Evolutionary conservation across 2,797 vertebrate species (phyloP).

Genomic region (Notamacropus eugenii): DNA sequence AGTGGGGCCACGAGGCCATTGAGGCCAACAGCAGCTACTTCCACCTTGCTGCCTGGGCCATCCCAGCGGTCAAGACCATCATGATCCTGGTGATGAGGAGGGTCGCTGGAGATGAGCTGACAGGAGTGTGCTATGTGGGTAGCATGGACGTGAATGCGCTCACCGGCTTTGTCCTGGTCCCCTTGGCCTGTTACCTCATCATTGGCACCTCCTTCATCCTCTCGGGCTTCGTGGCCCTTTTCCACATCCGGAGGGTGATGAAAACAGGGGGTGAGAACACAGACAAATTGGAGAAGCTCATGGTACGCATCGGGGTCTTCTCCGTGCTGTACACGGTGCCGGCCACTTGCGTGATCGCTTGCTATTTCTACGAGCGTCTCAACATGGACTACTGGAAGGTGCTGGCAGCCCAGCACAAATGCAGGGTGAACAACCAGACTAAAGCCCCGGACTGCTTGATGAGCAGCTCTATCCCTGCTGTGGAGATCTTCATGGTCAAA

Average conservation of each 20-base stretch:
- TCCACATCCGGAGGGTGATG: slow-evolving; percentile 98
- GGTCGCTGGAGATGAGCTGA: slow-evolving; percentile 97
- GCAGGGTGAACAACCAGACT: slow-evolving; percentile 85
- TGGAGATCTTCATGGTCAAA: slow-evolving; percentile 99
- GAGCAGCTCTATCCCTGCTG: slow-evolving; percentile 93
- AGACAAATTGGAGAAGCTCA: slow-evolving; percentile 96
- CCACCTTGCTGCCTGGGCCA: slow-evolving; percentile 97
- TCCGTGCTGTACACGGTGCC: slow-evolving; percentile 97
- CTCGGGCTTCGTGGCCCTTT: slow-evolving; percentile 97
- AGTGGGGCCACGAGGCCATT: slow-evolving; percentile 99
- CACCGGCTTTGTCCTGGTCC: slow-evolving; percentile 96
- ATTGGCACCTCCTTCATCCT: slow-evolving; percentile 97
- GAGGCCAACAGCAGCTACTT: slow-evolving; percentile 99
- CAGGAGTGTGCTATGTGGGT: slow-evolving; percentile 96
- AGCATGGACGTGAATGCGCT: slow-evolving; percentile 97
- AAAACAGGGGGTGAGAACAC: slow-evolving; percentile 98
- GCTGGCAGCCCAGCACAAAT: slow-evolving; percentile 90
- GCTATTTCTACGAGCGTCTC: slow-evolving; percentile 97
- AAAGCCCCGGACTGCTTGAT: slow-evolving; percentile 92
- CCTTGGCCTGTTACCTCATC: slow-evolving; percentile 95
- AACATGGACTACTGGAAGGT: slow-evolving; percentile 97
- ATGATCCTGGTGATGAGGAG: slow-evolving; percentile 96
- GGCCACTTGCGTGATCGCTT: slow-evolving; percentile 97
- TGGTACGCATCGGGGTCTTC: slow-evolving; percentile 98
- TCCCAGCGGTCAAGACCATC: slow-evolving; percentile 97